phyloP scores from a whole-genome alignment of 2,797 vertebrate species.

The Decapterus maruadsi region DNA sequence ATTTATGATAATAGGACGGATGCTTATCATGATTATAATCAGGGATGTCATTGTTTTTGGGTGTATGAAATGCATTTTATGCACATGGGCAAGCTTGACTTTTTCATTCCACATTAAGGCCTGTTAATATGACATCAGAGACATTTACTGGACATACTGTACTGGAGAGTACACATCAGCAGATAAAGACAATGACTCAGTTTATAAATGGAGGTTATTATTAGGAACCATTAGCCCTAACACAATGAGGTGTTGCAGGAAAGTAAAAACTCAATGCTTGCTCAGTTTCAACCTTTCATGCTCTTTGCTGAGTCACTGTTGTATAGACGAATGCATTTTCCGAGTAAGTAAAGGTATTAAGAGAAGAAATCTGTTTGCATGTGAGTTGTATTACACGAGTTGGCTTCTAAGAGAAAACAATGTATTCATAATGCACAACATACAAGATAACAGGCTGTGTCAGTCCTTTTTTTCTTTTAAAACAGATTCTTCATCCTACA shows the following conservation, averaged over 20 bases:
- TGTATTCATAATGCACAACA: background rate
- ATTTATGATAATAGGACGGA: conserved; percentile 61
- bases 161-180: background rate
- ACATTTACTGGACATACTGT: background rate
- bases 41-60: conserved; percentile 27
- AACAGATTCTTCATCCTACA: too few relatives aligned
- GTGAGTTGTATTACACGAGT: background rate
- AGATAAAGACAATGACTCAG: conserved; percentile 26
- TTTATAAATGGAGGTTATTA: conserved; percentile 23
- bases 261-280: background rate
- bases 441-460: background rate
- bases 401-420: background rate
- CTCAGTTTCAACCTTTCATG: background rate
- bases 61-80: conserved; percentile 18
- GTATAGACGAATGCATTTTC: background rate
- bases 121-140: background rate
- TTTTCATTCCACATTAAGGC: background rate
- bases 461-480: too few relatives aligned
- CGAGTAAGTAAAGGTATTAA: background rate
- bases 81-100: background rate
- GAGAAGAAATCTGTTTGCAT: background rate
- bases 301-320: background rate
- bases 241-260: background rate
- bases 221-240: background rate
- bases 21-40: conserved; percentile 68